Base-by-base conservation (phyloP, 2,797 vertebrate species). In the Pseudochromis fuscus region DNA sequence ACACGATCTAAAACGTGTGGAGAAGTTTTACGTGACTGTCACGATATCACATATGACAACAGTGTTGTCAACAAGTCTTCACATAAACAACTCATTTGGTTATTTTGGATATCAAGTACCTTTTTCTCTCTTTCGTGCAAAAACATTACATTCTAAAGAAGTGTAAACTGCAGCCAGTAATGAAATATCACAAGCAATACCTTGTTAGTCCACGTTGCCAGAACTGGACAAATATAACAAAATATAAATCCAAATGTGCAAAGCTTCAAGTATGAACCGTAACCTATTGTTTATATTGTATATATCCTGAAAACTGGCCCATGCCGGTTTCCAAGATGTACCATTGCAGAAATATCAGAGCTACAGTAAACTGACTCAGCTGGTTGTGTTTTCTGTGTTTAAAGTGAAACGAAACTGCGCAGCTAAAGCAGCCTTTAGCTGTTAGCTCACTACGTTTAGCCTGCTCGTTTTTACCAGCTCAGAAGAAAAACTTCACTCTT, bases 391-490 rank as follows among this genome's bases (percentile, higher is more conserved):
- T 40, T 66, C 53, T 12, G 58, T 77, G 76, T 77, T 83, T 80
- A 67, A 45, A 58, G 33, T 45, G 27, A 83, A 86, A 86, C 53
- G 24, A 82, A 88, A 88, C 72, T 88, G 75, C 85, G 84, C 62
- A 88, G 85, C 75, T 56, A 58, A 52, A 60, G 65, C 66, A 76
- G 25, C 58, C n/a, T 44, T 83, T 81, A 87, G 81, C 83, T 25
- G 48, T 73, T 89, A 86, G 88, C 89, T 65, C 42, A 57, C 67
- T 59, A 66, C 27, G 50, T 74, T n/a, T 87, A 89, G 81, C 83
- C 75, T 67, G 76, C 75, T 70, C 38, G 19, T 3, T 19, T 42
- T 89, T 87, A 89, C 84, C 84, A 83, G 82, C 80, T 87, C 75
- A 60, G 81, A 71, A 33, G 75, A 23, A 74, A 64, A 38, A 61